Evolutionary conservation across 2,113 vertebrate genomes (phyloP).

Genomic region (Labrus mixtus): DNA sequence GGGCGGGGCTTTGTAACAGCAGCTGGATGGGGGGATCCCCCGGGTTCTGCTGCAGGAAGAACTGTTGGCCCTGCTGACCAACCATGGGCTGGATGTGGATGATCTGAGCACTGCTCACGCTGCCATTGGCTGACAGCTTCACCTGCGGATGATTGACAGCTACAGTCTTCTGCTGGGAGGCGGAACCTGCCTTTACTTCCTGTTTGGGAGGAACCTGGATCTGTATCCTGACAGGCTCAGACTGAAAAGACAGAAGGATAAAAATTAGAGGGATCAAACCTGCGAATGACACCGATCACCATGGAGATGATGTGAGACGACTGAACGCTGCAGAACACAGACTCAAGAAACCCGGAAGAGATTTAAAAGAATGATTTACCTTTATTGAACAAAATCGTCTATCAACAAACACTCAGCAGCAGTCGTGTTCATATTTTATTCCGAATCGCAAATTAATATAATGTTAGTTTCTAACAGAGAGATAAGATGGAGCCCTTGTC

Average conservation of each 20-base stretch:
- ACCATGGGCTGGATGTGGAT: constrained; percentile 86
- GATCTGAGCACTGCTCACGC: constrained; percentile 85
- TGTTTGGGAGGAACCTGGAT: constrained; percentile 84
- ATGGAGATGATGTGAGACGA: not conserved
- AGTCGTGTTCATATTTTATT: no score
- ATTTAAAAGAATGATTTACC: no score
- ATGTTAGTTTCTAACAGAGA: no score
- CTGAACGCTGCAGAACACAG: not conserved
- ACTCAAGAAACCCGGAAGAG: no score
- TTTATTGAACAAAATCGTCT: no score
- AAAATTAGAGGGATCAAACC: not conserved
- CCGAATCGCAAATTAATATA: no score
- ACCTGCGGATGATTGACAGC: constrained; percentile 72
- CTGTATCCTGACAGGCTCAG: constrained; percentile 90
- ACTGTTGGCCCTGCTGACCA: constrained; percentile 85
- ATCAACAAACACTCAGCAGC: no score
- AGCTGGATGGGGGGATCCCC: constrained; percentile 84
- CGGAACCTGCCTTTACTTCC: constrained; percentile 75
- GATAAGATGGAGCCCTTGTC: no score
- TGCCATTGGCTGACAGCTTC: constrained; percentile 77
- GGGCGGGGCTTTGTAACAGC: constrained; percentile 83
- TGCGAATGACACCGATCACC: not conserved
- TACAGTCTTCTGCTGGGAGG: constrained; percentile 74
- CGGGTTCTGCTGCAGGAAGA: constrained; percentile 81
- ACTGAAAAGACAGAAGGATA: constrained; percentile 63